These are phyloP conservation scores for Cryptus viduatorius DNA, from an alignment of 2,888 invertebrate genomes.

Conservation along the genomic window DNA sequence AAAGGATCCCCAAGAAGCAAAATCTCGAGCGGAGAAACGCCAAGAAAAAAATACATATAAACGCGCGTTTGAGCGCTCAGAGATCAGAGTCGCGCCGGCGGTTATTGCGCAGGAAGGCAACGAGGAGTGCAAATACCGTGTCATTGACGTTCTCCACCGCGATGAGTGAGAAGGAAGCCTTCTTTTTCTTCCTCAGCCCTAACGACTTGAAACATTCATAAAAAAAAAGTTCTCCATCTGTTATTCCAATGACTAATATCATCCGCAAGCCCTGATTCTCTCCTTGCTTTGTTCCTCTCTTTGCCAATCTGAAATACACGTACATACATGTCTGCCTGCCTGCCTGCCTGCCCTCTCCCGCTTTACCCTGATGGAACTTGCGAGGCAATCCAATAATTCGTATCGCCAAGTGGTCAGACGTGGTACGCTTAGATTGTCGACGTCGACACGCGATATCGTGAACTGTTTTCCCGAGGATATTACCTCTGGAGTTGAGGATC, in stretches of 20 bases:
- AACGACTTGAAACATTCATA: conserved; percentile 32
- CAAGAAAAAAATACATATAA: conserved; percentile 5
- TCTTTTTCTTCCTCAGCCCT: conserved; percentile 10
- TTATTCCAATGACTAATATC: conserved; percentile 30
- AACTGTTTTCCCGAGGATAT: conserved; percentile 61
- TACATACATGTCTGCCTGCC: neutral
- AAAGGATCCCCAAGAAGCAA: conserved; percentile 39
- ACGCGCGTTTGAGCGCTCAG: neutral
- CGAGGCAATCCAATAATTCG: conserved; percentile 61
- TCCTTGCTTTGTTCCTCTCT: conserved; percentile 23
- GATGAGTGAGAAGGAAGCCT: conserved; percentile 64
- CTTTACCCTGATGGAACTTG: neutral
- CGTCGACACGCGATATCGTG: conserved; percentile 67
- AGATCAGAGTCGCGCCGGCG: conserved; percentile 37
- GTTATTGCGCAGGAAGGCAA: conserved; percentile 27
- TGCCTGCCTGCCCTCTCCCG: neutral
- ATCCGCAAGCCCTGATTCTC: conserved; percentile 33
- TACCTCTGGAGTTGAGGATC: neutral
- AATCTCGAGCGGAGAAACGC: conserved; percentile 37
- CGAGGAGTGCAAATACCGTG: conserved; percentile 62
- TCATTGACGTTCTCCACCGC: conserved; percentile 64
- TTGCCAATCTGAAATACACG: conserved; percentile 47
- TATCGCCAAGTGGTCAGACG: conserved; percentile 56
- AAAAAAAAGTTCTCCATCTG: conserved; percentile 5
- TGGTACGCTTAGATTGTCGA: conserved; percentile 36